Evolutionary conservation across 2,113 vertebrate species (phyloP), one percentile per base, ranked within the genome.

Genomic region (Pseudopodoces humilis): DNA sequence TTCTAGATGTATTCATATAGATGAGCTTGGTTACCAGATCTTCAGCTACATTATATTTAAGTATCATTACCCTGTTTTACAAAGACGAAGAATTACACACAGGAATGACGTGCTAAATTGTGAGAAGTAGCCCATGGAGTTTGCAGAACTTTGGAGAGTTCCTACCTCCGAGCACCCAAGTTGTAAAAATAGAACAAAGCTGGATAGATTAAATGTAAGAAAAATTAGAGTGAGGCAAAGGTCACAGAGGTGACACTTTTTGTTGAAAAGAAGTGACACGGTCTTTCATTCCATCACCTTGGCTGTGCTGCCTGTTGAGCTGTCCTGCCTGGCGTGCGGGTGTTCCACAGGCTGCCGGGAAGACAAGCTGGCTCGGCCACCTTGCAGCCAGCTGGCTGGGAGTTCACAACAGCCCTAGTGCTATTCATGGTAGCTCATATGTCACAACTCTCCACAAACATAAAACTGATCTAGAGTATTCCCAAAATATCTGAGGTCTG

Each of bases 311-410:
- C 55, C 68, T 59, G 30, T 50, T 41, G 55, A 64, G n/a, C 30
- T 10, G 41, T 76, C 49, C 62, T 53, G 69, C 65, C 33, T 7
- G 6, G 25, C 0, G 0, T 17, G 35, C 0, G 2, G 35, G 25
- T 3, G 1, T 53, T 69, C 50, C 28, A 21, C 0, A 2, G 69
- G 50, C 60, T 71, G 37, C 76, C 1, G 7, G 58, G 72, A 78
- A 62, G 52, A 68, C 0, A 8, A 93, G 76, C 80, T 95, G 94
- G 95, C 92, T 95, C 7, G 0, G 67, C 44, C 69, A 39, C 86
- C 76, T 68, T 71, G 86, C 64, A 68, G 56, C 77, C 95, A 96
- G 93, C 94, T 96, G 94, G 82, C 31, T 95, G 92, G 92, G 90
- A 96, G 90, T 95, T 92, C 44, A 10, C 76, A 64, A 41, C 90